Percentiles rank a stretch among this genome's conserved stretches.
phyloP scores from a whole-genome alignment of 2,113 vertebrate species.

The Ammodytes dubius region DNA sequence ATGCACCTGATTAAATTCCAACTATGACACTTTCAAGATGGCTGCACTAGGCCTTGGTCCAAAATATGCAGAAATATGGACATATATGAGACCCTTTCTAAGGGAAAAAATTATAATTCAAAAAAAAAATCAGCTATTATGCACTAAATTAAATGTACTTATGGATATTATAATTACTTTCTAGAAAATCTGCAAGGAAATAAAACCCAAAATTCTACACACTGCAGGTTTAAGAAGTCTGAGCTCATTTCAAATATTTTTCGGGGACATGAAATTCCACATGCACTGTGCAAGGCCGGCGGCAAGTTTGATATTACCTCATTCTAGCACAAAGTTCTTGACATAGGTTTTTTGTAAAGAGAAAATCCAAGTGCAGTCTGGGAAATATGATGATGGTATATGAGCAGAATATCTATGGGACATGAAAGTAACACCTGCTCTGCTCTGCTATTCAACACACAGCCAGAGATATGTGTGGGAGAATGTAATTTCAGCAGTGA shows the following conservation, averaged over 20 bases:
- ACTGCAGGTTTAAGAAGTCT: constrained; percentile 5
- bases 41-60: no score
- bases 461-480: constrained; percentile 1
- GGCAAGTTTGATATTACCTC: background rate
- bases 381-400: constrained; percentile 17
- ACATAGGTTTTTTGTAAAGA: constrained; percentile 29
- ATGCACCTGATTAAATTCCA: no score
- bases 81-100: no score
- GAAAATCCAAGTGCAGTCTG: constrained; percentile 9
- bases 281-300: background rate
- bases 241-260: constrained; percentile 1
- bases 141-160: no score
- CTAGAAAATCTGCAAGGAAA: no score
- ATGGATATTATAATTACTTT: no score
- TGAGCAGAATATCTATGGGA: constrained; percentile 28
- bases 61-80: no score
- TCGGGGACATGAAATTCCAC: background rate
- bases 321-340: constrained; percentile 19
- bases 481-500: constrained; percentile 62
- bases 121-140: no score
- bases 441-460: constrained; percentile 19
- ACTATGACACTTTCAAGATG: no score
- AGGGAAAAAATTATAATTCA: no score
- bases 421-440: background rate
- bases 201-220: no score